Evolutionary conservation across 2,888 invertebrate species (phyloP), one percentile per base, ranked within the genome.

Genomic region (Dolomedes plantarius): DNA sequence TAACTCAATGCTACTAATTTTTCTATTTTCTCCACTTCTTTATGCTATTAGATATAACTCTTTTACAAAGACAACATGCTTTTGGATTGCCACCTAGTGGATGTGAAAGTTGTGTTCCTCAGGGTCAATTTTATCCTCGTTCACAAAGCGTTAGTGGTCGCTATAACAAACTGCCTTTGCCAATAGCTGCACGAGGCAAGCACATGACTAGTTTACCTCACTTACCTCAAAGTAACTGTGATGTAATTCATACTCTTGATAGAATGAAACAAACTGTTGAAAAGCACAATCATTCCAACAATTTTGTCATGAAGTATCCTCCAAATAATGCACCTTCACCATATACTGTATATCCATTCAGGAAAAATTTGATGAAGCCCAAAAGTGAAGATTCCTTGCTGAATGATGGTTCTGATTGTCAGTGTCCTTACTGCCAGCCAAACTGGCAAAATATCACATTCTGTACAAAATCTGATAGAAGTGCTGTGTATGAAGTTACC

Each of bases 311-410:
- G 11, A 78, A 85, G 27, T 78, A 68, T 13, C 27, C 46, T 27
- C 78, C 78, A 41, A 65, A 72, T 11, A 73, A 73, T 19, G 23
- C 83, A 11, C 79, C 73, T 46, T 68, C 87, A 2, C 82, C 78
- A 50, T 78, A 71, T 29, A 68, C 71, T 27, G 65, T 46, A 46
- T 78, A 77, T 46, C 75, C 74, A 41, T 67, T 41, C 19, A 67
- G 64, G 13, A 80, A 65, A 7, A 75, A 64, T 27, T 65, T 85
- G n/a, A 13, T 64, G 1, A 87, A 80, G 62, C 87, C 87, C 1
- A 69, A 68, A 72, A 87, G 87, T 71, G 87, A 87, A 50, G 87
- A 87, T 50, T 82, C 87, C 1, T 50, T 87, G 16, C n/a, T 75
- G 1, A 78, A 83, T 2, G 28, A 68, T 31, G 56, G 28, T 31